phyloP scores from a whole-genome alignment of 1,140 invertebrate genomes.

The Gryon sp. region DNA sequence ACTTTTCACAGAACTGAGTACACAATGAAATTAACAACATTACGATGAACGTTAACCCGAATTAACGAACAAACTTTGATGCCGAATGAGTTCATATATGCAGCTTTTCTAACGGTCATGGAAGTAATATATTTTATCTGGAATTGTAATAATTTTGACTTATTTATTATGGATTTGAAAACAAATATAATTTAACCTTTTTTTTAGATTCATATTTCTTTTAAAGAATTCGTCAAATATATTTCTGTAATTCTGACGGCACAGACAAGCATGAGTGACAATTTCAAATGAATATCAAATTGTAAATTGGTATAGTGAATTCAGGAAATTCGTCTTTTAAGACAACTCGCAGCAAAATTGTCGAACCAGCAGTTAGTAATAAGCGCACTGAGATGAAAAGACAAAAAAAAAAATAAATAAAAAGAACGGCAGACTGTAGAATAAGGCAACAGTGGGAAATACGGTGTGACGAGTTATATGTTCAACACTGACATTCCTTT shows the following conservation, averaged over 20 bases:
- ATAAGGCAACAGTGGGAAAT: conserved; percentile 53
- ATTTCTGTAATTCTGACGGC: conserved; percentile 8
- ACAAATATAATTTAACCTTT: no score
- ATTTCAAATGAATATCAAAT: conserved; percentile 44
- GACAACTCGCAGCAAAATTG: conserved; percentile 29
- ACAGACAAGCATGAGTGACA: conserved; percentile 30
- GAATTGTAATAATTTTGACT: no score
- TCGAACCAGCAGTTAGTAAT: conserved; percentile 35
- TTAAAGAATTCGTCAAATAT: conserved; percentile 13
- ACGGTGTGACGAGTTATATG: conserved; percentile 28
- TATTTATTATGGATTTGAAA: no score
- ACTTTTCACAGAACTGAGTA: conserved; percentile 18
- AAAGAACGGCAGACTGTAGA: not conserved
- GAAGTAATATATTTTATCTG: no score
- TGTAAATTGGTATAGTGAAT: conserved; percentile 28
- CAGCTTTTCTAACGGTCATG: not conserved
- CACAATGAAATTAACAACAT: conserved; percentile 27
- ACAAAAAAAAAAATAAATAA: conserved; percentile 28
- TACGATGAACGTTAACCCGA: conserved; percentile 22
- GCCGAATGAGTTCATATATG: not conserved
- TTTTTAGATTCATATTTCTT: no score
- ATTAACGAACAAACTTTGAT: conserved; percentile 38
- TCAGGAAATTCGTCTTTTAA: conserved; percentile 21
- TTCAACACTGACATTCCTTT: conserved; percentile 41
- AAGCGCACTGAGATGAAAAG: conserved; percentile 32